Evolutionary conservation across 2,888 invertebrate genomes (phyloP), one percentile per base, ranked within the genome.

Genomic region (Pandemis corylana): DNA sequence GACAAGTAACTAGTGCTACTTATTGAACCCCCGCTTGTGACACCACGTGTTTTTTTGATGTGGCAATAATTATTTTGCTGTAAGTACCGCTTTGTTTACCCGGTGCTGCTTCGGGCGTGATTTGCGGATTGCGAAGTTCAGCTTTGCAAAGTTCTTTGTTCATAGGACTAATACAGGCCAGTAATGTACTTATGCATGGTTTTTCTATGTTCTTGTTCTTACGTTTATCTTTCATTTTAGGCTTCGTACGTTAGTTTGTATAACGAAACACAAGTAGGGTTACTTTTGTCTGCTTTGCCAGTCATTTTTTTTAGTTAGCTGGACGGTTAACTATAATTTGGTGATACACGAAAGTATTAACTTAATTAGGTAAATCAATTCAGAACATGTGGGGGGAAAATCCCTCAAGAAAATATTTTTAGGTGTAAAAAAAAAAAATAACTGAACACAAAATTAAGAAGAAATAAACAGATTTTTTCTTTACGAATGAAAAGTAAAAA

Each of bases 51-150:
- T 85, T 84, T 83, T 85, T 84, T 87, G 78, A 85, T 90, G 90
- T 91, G 89, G 84, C 87, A 84, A 86, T 88, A 56, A 15, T 56
- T 56, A 85, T 83, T 84, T 80, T 81, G 83, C 88, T 90, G 93
- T 94, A 90, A 94, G 93, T 94, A 93, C 62, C 44, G 89, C 90
- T 90, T 90, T 82, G 82, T 78, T 78, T 80, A 12, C 76, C 71
- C 68, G 70, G 63, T 53, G 72, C 68, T 69, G 61, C 28, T 59
- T 9, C 59, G 1, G 10, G 46, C 46, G 59, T 59, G 44, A 59
- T 13, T 61, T 41, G 67, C 53, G 53, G 20, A 49, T 53, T 53
- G 20, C 36, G n/a, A 64, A 41, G 53, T 41, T 5, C n/a, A 4
- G 62, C 59, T 28, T 59, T 59, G 59, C 28, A 56, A 36, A 61